Evolutionary conservation across 2,797 vertebrate species (phyloP).

Genomic region (Chelonia mydas): DNA sequence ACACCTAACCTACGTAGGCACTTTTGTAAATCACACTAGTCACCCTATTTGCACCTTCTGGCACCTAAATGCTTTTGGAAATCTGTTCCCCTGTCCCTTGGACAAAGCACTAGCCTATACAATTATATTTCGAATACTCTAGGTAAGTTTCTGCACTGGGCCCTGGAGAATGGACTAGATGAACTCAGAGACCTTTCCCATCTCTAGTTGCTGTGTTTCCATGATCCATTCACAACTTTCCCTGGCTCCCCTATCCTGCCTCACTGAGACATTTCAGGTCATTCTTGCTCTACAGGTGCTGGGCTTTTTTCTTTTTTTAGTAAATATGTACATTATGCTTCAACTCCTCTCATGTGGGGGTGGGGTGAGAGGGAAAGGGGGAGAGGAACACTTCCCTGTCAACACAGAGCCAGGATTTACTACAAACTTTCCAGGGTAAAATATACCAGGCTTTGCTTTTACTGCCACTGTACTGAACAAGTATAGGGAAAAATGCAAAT

Average conservation of each 20-base stretch:
- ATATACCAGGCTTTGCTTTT: slow-evolving; percentile 53
- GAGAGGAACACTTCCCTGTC: neutral
- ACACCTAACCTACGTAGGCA: neutral
- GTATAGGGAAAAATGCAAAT: slow-evolving; percentile 73
- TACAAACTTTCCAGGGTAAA: slow-evolving; percentile 16
- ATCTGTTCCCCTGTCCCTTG: neutral
- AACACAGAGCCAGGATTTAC: neutral
- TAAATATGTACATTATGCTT: neutral
- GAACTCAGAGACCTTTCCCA: neutral
- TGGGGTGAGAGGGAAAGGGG: no score
- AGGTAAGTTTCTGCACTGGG: neutral
- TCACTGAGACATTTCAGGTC: neutral
- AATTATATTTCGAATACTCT: neutral
- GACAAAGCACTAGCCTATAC: neutral
- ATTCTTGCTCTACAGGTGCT: neutral
- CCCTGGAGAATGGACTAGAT: neutral
- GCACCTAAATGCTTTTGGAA: accelerated
- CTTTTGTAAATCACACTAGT: neutral
- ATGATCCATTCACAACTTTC: neutral
- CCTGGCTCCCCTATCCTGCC: neutral
- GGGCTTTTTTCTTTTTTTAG: neutral
- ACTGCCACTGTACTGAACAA: slow-evolving; percentile 39
- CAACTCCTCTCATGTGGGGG: neutral
- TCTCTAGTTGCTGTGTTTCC: neutral
- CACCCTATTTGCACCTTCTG: accelerated